phyloP scores from a whole-genome alignment of 2,113 vertebrate genomes.

The Struthio camelus region DNA sequence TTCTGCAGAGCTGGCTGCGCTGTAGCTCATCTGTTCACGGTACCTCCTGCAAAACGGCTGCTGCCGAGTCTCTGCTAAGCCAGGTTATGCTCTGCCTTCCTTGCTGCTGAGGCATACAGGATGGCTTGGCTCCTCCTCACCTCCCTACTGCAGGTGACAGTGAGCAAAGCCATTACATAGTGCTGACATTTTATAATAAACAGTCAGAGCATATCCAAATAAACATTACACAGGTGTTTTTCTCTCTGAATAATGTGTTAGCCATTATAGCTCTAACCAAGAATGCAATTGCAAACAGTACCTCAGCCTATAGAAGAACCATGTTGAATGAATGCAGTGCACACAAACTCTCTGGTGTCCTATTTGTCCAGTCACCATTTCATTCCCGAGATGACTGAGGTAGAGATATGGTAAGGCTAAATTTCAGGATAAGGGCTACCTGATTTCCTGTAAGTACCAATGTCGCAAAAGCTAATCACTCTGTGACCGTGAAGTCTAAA shows the following conservation, averaged over 20 bases:
- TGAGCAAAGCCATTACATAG: background rate
- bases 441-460: background rate
- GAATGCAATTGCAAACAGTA: too few species aligned
- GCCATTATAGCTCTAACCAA: background rate
- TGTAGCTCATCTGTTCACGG: background rate
- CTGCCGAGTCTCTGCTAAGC: background rate
- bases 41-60: background rate
- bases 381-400: background rate
- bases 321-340: background rate
- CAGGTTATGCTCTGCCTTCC: background rate
- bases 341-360: background rate
- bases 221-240: background rate
- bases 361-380: background rate
- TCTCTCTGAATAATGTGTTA: background rate
- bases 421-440: background rate
- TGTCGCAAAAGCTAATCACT: background rate
- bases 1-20: background rate
- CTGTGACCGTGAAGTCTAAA: constrained; percentile 18
- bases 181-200: background rate
- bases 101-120: background rate
- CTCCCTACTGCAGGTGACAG: background rate
- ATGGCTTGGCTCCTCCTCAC: background rate
- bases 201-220: background rate
- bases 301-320: too few species aligned
- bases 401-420: background rate